Conservation (phyloP, 1,140 invertebrate genomes). For the Thalassaphorura encarpata region DNA sequence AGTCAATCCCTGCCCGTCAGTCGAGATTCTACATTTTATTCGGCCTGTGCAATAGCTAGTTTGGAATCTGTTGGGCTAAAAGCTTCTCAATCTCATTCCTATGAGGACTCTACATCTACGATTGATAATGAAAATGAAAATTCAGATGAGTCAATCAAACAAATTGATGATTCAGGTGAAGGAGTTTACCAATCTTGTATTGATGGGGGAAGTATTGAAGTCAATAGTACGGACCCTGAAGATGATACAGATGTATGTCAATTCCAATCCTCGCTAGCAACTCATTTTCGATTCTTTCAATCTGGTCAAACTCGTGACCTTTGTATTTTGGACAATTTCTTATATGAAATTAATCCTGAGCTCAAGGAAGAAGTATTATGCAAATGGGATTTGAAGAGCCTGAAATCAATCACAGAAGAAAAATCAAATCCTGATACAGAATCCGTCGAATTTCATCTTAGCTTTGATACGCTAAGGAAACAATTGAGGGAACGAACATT, state of each 20-base stretch:
- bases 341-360: conserved; percentile 21
- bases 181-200: neutral
- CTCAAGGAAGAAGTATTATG: conserved; percentile 1
- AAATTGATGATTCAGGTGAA: neutral
- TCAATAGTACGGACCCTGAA: neutral
- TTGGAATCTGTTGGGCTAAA: no score
- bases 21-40: neutral
- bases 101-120: neutral
- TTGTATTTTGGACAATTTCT: conserved; percentile 14
- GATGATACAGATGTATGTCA: neutral
- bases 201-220: neutral
- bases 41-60: neutral
- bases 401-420: conserved; percentile 16
- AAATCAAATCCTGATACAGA: conserved; percentile 22
- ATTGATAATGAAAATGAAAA: neutral
- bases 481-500: conserved; percentile 18
- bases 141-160: neutral
- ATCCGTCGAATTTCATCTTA: conserved; percentile 24
- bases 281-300: conserved; percentile 21
- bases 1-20: neutral
- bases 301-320: conserved; percentile 17
- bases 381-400: conserved; percentile 27
- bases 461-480: conserved; percentile 26
- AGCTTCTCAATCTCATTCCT: no score
- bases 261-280: neutral